Conservation (phyloP, 2,888 invertebrate genomes). For the Galeopsomyia nigrocyanea region DNA sequence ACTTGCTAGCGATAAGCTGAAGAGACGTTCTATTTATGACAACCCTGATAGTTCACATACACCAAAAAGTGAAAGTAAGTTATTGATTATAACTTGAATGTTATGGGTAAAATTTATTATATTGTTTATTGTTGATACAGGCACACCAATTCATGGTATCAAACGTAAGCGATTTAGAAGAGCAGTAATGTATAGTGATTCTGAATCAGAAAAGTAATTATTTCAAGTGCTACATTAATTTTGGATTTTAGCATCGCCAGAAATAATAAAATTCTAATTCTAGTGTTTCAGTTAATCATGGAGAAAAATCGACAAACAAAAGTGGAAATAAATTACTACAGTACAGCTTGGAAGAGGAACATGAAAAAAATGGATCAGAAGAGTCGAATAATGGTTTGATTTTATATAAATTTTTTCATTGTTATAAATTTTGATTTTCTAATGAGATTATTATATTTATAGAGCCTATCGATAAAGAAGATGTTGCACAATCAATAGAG, state of each 20-base stretch:
- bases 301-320: neutral
- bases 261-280: neutral
- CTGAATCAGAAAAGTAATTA: slow-evolving; percentile 38
- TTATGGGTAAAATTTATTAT: neutral
- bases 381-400: slow-evolving; percentile 2
- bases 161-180: slow-evolving; percentile 12
- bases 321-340: neutral
- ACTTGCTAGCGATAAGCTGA: slow-evolving; percentile 15
- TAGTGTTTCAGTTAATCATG: slow-evolving; percentile 18
- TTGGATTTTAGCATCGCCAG: neutral
- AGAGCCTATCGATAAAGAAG: neutral
- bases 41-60: slow-evolving; percentile 21
- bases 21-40: slow-evolving; percentile 45
- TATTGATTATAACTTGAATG: slow-evolving; percentile 5
- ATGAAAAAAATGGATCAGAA: slow-evolving; percentile 7
- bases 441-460: too few species aligned
- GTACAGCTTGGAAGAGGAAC: neutral
- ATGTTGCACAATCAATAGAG: neutral
- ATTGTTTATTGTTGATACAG: slow-evolving; percentile 20
- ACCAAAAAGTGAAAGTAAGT: slow-evolving; percentile 30
- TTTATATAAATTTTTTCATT: neutral
- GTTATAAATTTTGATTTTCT: too few species aligned
- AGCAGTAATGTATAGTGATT: slow-evolving; percentile 16
- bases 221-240: neutral
- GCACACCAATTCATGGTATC: slow-evolving; percentile 22